Conservation (phyloP, 2,113 vertebrate genomes). For the Hippocampus zosterae region DNA sequence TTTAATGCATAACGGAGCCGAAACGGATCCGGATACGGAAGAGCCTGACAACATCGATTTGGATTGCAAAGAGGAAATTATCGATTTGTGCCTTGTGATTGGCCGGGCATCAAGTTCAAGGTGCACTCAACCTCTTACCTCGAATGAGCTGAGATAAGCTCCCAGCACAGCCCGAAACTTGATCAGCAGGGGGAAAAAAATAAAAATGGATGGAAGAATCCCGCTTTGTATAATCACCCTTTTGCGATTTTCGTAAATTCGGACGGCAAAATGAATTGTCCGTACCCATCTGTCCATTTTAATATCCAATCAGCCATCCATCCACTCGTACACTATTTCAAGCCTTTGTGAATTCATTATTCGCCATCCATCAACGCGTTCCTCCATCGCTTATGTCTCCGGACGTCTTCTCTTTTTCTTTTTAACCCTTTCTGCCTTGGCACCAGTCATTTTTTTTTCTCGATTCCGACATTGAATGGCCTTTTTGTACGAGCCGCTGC, state of each 20-base stretch:
- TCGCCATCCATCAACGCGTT: background rate
- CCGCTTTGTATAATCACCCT: background rate
- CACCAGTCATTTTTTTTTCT: background rate
- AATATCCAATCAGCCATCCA: conserved; percentile 30
- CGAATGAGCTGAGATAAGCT: no score
- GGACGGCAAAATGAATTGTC: background rate
- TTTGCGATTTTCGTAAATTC: conserved; percentile 8
- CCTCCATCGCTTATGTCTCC: background rate
- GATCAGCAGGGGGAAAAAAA: background rate
- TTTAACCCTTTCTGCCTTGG: background rate
- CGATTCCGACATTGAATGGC: background rate
- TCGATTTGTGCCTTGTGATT: no score
- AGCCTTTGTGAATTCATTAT: background rate
- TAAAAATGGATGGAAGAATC: background rate
- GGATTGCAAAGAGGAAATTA: no score
- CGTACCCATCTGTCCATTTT: background rate
- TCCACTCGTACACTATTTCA: conserved; percentile 34
- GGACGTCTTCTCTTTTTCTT: background rate
- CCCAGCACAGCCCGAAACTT: background rate
- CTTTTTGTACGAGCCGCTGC: background rate
- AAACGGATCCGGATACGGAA: background rate
- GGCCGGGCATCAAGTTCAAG: no score
- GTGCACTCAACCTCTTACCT: no score
- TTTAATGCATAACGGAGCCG: conserved; percentile 3
- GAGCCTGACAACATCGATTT: background rate